These are phyloP conservation scores for Rhagonycha lutea DNA, from an alignment of 2,888 invertebrate species.

Conservation along the genomic window DNA sequence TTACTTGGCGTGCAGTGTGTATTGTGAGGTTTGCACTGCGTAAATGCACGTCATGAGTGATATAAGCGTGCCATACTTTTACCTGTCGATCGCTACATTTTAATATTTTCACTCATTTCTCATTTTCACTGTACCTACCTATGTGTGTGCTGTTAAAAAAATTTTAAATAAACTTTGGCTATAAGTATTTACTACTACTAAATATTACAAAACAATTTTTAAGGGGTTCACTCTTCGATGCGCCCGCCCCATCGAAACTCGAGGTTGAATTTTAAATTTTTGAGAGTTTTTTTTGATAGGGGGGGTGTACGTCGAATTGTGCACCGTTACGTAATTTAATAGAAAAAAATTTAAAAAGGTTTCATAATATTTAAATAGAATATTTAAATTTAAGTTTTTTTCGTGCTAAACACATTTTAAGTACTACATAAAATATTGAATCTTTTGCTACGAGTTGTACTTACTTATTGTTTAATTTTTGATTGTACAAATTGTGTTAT, in stretches of 20 bases:
- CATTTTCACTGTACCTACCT: constrained; percentile 37
- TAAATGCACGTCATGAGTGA: constrained; percentile 53
- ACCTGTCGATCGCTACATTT: constrained; percentile 48
- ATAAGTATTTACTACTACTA: constrained; percentile 20
- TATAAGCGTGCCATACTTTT: constrained; percentile 55
- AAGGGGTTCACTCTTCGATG: not conserved
- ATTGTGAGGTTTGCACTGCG: constrained; percentile 48
- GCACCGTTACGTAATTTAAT: not conserved
- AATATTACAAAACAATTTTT: not conserved
- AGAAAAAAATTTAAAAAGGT: not conserved
- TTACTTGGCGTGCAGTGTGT: constrained; percentile 43
- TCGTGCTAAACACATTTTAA: constrained; percentile 39
- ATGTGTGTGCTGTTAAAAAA: constrained; percentile 50
- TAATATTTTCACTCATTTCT: constrained; percentile 35
- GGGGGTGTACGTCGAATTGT: constrained; percentile 27
- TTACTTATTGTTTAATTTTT: constrained; percentile 65
- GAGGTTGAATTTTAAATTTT: not conserved
- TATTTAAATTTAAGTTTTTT: constrained; percentile 3
- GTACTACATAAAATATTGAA: constrained; percentile 51
- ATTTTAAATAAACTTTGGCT: constrained; percentile 47
- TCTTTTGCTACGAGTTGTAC: constrained; percentile 72
- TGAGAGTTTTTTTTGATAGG: not conserved
- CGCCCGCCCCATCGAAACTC: not conserved
- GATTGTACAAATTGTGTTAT: constrained; percentile 73
- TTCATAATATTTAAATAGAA: constrained; percentile 7